A percentile compares a stretch with the other conserved stretches of the same genome.
phyloP scores from a whole-genome alignment of 2,888 invertebrate species.

The Epirrita christyi region DNA sequence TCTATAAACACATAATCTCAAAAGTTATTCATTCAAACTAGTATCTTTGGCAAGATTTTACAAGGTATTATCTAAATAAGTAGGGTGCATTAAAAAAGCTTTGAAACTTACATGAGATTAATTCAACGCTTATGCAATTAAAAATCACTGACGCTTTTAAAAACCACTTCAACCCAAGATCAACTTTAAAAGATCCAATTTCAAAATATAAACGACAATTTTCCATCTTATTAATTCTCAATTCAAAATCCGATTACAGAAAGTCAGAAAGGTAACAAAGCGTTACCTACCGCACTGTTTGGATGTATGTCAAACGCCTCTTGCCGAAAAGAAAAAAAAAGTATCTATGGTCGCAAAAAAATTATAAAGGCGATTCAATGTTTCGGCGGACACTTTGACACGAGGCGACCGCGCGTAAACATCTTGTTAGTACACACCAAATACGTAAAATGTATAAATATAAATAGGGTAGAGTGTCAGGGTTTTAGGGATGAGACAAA shows the following conservation, averaged over 20 bases:
- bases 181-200: constrained; percentile 31
- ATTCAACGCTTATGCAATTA: constrained; percentile 13
- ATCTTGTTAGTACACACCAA: constrained; percentile 80
- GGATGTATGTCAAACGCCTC: constrained; percentile 40
- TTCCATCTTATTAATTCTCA: constrained; percentile 46
- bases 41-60: too few relatives aligned
- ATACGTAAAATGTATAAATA: constrained; percentile 78
- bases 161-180: constrained; percentile 37
- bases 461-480: constrained; percentile 64
- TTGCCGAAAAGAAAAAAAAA: constrained; percentile 51
- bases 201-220: constrained; percentile 43
- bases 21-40: too few relatives aligned
- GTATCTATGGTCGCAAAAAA: constrained; percentile 57
- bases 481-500: constrained; percentile 34
- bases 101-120: not conserved
- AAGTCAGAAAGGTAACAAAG: constrained; percentile 43
- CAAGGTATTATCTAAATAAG: too few relatives aligned
- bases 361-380: constrained; percentile 44
- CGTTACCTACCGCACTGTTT: constrained; percentile 51
- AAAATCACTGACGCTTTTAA: constrained; percentile 27
- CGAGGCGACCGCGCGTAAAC: constrained; percentile 58
- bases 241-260: constrained; percentile 45
- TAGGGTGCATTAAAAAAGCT: too few relatives aligned
- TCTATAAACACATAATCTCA: too few relatives aligned
- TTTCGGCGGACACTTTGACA: constrained; percentile 71